Percentiles rank a stretch among this genome's conserved stretches.
These are phyloP conservation scores for Osmerus mordax DNA, from an alignment of 2,113 vertebrate species.

Conservation along the genomic window DNA sequence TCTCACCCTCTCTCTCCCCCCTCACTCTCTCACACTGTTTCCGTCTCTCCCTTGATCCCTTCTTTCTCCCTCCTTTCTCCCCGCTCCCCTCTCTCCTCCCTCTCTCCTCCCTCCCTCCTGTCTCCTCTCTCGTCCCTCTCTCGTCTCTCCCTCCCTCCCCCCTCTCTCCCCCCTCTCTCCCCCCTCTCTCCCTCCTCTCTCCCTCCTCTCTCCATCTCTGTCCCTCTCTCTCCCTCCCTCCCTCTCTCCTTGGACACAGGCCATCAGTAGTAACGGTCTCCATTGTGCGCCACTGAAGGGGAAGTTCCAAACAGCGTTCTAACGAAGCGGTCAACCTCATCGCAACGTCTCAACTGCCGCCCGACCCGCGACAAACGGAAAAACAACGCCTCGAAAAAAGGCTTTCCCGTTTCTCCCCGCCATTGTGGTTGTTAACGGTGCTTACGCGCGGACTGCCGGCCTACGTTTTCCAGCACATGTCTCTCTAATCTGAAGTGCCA, in stretches of 20 bases:
- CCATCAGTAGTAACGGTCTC: slow-evolving; percentile 56
- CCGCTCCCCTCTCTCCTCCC: not conserved
- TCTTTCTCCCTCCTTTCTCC: too few species aligned
- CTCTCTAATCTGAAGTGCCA: slow-evolving; percentile 52
- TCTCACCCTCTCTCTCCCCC: slow-evolving; percentile 15
- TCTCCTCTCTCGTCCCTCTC: too few species aligned
- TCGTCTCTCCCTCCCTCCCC: slow-evolving; percentile 16
- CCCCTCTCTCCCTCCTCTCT: not conserved
- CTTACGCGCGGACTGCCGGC: not conserved
- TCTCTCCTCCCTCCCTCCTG: slow-evolving; percentile 29
- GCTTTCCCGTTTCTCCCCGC: not conserved
- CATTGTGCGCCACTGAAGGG: slow-evolving; percentile 44
- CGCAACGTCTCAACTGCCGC: slow-evolving; percentile 38
- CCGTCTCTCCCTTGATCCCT: too few species aligned
- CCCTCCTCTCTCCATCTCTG: too few species aligned
- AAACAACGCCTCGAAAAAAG: too few species aligned
- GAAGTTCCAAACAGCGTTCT: slow-evolving; percentile 44
- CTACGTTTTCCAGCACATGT: slow-evolving; percentile 43
- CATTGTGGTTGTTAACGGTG: not conserved
- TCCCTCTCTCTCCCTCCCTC: not conserved
- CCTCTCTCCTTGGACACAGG: slow-evolving; percentile 48
- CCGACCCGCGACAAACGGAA: slow-evolving; percentile 32
- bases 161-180: slow-evolving; percentile 5
- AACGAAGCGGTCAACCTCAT: slow-evolving; percentile 56
- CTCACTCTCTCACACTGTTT: not conserved